These are phyloP conservation scores for Sylvia borin DNA, from an alignment of 2,797 vertebrate species.

Conservation along the genomic window DNA sequence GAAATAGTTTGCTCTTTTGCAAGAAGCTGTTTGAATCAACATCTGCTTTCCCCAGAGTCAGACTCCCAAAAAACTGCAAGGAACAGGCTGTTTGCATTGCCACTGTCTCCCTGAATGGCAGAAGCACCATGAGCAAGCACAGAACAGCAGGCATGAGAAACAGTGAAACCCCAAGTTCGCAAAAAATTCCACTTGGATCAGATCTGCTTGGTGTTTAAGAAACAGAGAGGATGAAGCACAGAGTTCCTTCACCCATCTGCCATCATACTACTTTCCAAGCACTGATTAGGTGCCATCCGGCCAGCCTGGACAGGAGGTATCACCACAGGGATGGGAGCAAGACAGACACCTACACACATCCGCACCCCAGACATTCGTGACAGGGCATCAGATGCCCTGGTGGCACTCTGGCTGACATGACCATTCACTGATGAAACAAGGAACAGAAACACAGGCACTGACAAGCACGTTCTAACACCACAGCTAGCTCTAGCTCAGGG, in stretches of 20 bases:
- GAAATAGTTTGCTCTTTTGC: background rate
- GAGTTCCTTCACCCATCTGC: background rate
- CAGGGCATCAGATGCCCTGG: background rate
- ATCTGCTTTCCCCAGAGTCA: background rate
- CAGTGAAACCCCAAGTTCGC: fast-evolving
- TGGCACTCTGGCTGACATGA: background rate
- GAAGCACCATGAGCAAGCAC: background rate
- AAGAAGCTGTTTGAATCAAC: background rate
- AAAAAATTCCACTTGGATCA: background rate
- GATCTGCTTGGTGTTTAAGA: background rate
- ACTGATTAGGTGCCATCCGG: background rate
- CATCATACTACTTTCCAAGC: background rate
- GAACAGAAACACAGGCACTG: background rate
- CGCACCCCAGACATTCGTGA: background rate
- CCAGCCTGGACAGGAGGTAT: background rate
- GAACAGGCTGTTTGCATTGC: background rate
- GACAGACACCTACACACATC: background rate
- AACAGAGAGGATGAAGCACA: background rate
- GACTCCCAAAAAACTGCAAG: background rate
- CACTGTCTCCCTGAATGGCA: background rate
- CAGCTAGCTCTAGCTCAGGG: background rate
- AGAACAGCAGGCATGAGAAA: background rate
- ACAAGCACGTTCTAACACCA: background rate
- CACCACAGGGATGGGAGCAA: background rate
- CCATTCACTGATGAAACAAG: background rate